Percentiles rank a stretch among this genome's conserved stretches.
These are phyloP conservation scores for Charanyca ferruginea DNA, from an alignment of 2,888 invertebrate species.

Conservation along the genomic window DNA sequence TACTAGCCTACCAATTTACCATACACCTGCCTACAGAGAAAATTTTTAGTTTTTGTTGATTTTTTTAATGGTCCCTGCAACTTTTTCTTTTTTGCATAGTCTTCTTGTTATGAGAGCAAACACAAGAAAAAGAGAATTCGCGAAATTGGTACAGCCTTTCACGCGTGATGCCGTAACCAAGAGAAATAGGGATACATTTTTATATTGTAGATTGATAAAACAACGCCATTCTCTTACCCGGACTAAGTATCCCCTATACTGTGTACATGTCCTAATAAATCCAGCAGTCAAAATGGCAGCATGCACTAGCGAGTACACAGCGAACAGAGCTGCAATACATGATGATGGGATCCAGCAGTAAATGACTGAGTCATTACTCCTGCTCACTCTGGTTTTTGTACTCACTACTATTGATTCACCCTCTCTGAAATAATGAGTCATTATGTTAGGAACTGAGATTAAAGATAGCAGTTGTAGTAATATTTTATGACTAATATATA, in stretches of 20 bases:
- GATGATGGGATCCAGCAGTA: conserved; percentile 94
- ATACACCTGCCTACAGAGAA: no score
- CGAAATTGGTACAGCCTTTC: no score
- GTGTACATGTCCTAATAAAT: conserved; percentile 94
- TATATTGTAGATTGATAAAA: no score
- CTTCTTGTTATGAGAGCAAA: no score
- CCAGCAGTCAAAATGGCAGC: conserved; percentile 94
- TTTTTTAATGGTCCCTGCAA: no score
- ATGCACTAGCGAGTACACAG: conserved; percentile 93
- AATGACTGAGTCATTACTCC: conserved; percentile 91
- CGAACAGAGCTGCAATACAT: conserved; percentile 92
- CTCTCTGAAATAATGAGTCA: conserved; percentile 88
- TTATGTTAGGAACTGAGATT: background rate
- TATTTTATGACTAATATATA: background rate
- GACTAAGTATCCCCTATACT: conserved; percentile 93
- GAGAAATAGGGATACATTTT: no score
- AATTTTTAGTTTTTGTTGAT: no score
- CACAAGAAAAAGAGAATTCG: no score
- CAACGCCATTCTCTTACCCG: conserved; percentile 81
- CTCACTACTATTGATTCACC: conserved; percentile 93
- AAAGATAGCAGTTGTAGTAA: background rate
- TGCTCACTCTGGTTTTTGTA: conserved; percentile 91
- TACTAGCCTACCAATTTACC: no score
- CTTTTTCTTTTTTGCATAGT: no score
- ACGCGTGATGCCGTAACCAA: no score